These are phyloP conservation scores for Cariama cristata DNA, from an alignment of 2,113 vertebrate species.

Conservation along the genomic window DNA sequence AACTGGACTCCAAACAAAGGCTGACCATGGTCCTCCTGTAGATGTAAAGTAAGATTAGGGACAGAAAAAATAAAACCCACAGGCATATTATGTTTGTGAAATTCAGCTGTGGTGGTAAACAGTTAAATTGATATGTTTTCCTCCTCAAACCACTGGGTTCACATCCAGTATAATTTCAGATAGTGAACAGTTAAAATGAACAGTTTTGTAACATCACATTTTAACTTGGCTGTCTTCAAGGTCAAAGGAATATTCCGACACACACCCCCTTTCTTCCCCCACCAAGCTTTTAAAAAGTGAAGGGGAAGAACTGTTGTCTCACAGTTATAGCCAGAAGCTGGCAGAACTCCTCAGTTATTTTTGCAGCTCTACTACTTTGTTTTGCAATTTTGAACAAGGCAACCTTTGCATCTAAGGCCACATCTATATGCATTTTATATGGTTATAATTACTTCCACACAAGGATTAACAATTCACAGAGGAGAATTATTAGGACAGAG, in stretches of 20 bases:
- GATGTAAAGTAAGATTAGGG: constrained; percentile 14
- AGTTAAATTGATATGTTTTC: neutral
- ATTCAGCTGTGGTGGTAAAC: neutral
- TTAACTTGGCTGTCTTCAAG: neutral
- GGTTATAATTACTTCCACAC: neutral
- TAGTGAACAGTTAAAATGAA: neutral
- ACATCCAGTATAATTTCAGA: neutral
- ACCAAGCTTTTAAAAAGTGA: neutral
- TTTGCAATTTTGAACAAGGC: neutral
- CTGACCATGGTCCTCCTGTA: constrained; percentile 95
- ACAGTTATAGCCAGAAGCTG: neutral
- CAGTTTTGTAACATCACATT: neutral
- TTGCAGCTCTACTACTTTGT: neutral
- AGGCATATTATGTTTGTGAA: neutral
- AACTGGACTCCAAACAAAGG: constrained; percentile 98
- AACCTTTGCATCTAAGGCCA: neutral
- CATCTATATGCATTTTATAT: neutral
- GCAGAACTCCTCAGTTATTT: neutral
- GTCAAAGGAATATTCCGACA: neutral
- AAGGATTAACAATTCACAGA: neutral
- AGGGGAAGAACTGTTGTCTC: neutral
- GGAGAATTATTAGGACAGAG: neutral
- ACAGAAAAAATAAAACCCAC: neutral
- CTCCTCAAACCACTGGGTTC: neutral
- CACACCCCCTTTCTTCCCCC: neutral